Conservation (phyloP, 2,113 vertebrate genomes). For the Talpa occidentalis region DNA sequence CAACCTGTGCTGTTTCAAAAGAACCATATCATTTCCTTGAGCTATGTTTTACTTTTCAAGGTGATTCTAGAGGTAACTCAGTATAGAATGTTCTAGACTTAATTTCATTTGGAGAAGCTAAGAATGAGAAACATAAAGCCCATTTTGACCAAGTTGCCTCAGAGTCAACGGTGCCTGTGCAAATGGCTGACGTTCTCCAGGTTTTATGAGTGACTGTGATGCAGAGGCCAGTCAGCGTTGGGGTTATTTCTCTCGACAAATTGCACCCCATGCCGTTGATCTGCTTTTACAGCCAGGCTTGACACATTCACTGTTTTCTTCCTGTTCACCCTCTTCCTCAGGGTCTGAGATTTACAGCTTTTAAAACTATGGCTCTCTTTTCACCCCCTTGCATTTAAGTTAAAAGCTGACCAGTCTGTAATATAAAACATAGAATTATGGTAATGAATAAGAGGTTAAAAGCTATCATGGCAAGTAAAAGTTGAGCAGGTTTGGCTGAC, state of each 20-base stretch:
- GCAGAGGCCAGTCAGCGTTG: background rate
- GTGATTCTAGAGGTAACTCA: background rate
- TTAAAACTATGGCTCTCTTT: conserved; percentile 64
- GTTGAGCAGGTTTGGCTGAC: conserved; percentile 68
- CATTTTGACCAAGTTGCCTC: background rate
- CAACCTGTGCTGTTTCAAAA: background rate
- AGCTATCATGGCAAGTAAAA: conserved; percentile 61
- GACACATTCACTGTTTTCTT: conserved; percentile 64
- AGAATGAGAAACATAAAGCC: background rate
- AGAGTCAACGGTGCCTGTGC: background rate
- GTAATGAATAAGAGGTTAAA: conserved; percentile 70
- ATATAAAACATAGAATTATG: conserved; percentile 77
- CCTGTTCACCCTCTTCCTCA: conserved; percentile 15
- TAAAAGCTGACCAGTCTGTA: conserved; percentile 67
- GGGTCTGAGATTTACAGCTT: conserved; percentile 62
- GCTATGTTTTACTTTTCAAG: background rate
- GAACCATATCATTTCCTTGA: background rate
- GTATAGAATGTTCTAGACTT: background rate
- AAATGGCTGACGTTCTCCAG: background rate
- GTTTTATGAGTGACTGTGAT: conserved; percentile 44
- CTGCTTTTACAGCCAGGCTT: conserved; percentile 68
- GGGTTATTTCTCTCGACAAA: conserved; percentile 60
- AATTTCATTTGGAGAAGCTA: background rate
- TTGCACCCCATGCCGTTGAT: conserved; percentile 25
- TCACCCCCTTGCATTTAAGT: conserved; percentile 70